These are phyloP conservation scores for Xerus rutilus DNA, from an alignment of 2,797 vertebrate genomes.

Conservation along the genomic window DNA sequence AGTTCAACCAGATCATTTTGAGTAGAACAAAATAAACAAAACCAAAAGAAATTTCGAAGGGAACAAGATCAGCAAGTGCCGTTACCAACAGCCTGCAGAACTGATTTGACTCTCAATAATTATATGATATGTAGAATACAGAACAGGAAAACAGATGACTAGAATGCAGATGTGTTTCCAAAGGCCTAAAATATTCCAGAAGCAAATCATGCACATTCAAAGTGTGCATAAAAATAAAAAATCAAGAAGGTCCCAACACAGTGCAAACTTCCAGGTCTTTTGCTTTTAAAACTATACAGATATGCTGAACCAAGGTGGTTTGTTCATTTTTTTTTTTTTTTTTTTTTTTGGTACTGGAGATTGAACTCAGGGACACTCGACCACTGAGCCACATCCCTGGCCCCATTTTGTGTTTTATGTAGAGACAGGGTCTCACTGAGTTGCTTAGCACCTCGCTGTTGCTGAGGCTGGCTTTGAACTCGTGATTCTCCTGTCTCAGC, in stretches of 20 bases:
- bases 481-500: no score
- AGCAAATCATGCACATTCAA: neutral
- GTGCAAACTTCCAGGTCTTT: neutral
- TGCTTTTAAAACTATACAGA: neutral
- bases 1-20: neutral
- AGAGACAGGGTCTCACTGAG: no score
- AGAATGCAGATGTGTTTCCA: neutral
- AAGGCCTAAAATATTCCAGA: neutral
- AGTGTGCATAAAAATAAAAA: neutral
- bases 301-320: neutral
- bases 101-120: neutral
- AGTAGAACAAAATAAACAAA: conserved; percentile 51
- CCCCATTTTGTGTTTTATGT: no score
- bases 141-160: neutral
- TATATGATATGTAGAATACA: accelerated
- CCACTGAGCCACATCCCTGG: no score
- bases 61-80: neutral
- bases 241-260: neutral
- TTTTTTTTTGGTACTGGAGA: no score
- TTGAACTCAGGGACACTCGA: no score
- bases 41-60: neutral
- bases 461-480: no score
- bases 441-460: no score
- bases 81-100: neutral
- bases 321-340: neutral